phyloP scores from a whole-genome alignment of 2,113 vertebrate genomes.

The Andinoacara biseriatus region DNA sequence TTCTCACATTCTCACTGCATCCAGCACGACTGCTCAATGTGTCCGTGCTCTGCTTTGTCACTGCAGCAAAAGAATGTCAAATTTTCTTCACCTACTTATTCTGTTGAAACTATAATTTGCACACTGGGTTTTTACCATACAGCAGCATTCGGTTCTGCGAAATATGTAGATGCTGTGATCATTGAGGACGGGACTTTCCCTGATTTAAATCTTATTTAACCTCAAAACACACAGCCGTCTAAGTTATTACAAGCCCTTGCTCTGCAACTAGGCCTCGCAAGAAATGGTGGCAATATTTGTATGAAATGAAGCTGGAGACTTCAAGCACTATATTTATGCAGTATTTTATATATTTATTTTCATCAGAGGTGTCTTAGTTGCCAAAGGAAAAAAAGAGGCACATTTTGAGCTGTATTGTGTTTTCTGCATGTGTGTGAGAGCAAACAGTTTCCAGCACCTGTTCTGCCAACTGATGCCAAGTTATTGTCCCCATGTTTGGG shows the following conservation, averaged over 20 bases:
- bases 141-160: neutral
- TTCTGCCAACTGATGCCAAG: slow-evolving; percentile 60
- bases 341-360: neutral
- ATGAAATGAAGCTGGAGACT: neutral
- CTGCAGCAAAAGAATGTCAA: neutral
- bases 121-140: neutral
- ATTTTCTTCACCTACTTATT: neutral
- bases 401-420: slow-evolving; percentile 19
- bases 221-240: neutral
- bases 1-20: slow-evolving; percentile 71
- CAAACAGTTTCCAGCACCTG: slow-evolving; percentile 57
- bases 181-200: neutral
- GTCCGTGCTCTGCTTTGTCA: slow-evolving; percentile 31
- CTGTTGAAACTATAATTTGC: neutral
- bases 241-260: neutral
- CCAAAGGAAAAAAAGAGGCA: neutral
- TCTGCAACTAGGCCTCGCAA: neutral
- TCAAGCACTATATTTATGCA: neutral
- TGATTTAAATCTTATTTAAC: slow-evolving; percentile 5
- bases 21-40: slow-evolving; percentile 42
- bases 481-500: slow-evolving; percentile 48
- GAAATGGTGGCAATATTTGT: neutral
- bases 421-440: slow-evolving; percentile 7
- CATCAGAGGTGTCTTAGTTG: neutral
- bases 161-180: neutral